Percentiles rank a stretch among this genome's conserved stretches.
Conservation (phyloP, 1,140 invertebrate species). For the Drosophila nigromelanica region DNA sequence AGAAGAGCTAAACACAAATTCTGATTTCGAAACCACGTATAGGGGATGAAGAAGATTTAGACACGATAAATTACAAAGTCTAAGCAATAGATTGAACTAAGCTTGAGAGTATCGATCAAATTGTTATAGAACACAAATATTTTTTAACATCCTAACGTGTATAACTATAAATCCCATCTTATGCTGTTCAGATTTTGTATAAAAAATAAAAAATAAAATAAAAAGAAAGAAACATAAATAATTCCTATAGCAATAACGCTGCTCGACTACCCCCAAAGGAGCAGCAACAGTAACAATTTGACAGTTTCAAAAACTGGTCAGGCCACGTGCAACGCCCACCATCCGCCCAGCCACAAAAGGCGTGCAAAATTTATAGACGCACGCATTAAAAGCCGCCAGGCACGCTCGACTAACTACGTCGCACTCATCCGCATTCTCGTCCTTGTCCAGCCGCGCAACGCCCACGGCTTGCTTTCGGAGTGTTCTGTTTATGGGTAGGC, state of each 20-base stretch:
- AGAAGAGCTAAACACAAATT: too few relatives aligned
- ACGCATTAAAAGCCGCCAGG: constrained; percentile 75
- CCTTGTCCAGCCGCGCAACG: constrained; percentile 45
- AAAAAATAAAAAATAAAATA: constrained; percentile 6
- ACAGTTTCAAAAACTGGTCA: constrained; percentile 63
- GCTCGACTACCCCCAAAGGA: constrained; percentile 44
- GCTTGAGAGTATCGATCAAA: neutral
- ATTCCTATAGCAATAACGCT: constrained; percentile 19
- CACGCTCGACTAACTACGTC: constrained; percentile 77
- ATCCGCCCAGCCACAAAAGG: constrained; percentile 60
- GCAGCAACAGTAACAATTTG: constrained; percentile 63
- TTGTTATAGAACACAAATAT: neutral
- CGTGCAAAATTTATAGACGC: constrained; percentile 81
- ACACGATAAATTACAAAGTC: too few relatives aligned
- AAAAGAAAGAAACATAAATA: constrained; percentile 39
- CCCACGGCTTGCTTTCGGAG: constrained; percentile 31
- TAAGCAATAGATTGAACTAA: too few relatives aligned
- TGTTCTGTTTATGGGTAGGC: constrained; percentile 32
- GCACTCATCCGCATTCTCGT: constrained; percentile 45
- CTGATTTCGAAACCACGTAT: too few relatives aligned
- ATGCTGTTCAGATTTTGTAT: constrained; percentile 12
- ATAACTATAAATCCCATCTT: constrained; percentile 3
- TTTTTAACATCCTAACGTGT: too few relatives aligned
- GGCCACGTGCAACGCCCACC: constrained; percentile 64
- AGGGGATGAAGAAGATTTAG: too few relatives aligned